Evolutionary conservation across 2,888 invertebrate genomes (phyloP), one percentile per base, ranked within the genome.

Genomic region (Leuctra nigra): DNA sequence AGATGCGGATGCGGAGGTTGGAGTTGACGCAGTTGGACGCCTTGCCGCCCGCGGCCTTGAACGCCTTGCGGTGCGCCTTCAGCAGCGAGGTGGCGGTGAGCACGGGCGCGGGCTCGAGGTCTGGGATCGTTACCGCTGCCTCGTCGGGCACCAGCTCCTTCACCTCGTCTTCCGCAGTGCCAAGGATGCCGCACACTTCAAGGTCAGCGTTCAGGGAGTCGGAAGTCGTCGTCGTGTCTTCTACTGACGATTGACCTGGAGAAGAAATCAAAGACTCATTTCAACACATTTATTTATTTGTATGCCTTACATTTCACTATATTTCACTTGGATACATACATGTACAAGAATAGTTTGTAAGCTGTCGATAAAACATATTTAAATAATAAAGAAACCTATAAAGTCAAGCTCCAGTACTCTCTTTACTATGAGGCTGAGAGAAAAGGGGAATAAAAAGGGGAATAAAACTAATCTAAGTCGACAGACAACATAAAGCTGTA

Each of bases 161-260:
- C 20, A 11, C 16, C 41, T 41, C 29, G 29, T 29, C 29, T 29
- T 29, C 29, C 11, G 29, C 11, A 6, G 29, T 7, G 29, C 29
- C 73, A 25, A 75, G 63, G 56, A 75, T 75, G n/a, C 72, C 73
- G 62, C 74, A 72, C 11, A 75, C 74, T 65, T 77, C 76, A 65
- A 75, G 69, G 61, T 76, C 77, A 4, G 74, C 75, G 60, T 74
- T 73, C 20, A 75, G 70, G 0, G 76, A 75, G 64, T 77, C 76
- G 1, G 74, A 74, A 23, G 72, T 73, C 1, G 72, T 73, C n/a
- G 74, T 74, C 2, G 62, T 61, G 41, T 63, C 63, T 41, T 64
- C 65, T 7, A 74, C 68, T 1, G 74, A 75, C 58, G 74, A 74
- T 57, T 75, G 75, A 2, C 70, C 73, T n/a, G n/a, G n/a, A n/a